A percentile compares a stretch with the other conserved stretches of the same genome.
Evolutionary conservation across 53 echinoderm and acorn worm species (phyloP).

Genomic region (Holothuria leucospilota): DNA sequence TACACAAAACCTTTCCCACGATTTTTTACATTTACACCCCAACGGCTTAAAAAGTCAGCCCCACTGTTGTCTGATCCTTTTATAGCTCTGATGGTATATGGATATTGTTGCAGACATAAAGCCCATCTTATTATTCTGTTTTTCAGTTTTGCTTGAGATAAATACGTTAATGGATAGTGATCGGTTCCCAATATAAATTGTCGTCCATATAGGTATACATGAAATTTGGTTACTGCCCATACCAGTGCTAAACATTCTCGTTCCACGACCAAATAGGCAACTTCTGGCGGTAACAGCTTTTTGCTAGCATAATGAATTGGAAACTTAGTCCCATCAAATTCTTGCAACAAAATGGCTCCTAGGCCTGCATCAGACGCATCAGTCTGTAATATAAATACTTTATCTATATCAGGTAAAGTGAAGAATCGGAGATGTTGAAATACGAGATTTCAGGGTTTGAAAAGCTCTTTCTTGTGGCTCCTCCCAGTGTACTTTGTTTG

Average conservation of each 20-base stretch:
- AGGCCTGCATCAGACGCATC: conserved; percentile 51
- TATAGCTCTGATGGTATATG: conserved; percentile 29
- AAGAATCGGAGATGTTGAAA: conserved; percentile 14
- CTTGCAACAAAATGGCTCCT: conserved; percentile 43
- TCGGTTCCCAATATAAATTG: conserved; percentile 55
- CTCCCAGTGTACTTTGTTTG: too few species aligned
- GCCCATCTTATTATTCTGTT: conserved; percentile 62
- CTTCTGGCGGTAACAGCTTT: conserved; percentile 48
- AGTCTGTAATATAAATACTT: conserved; percentile 9
- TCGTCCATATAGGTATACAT: conserved; percentile 38
- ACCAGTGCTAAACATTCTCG: conserved; percentile 62
- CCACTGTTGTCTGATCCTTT: conserved; percentile 53
- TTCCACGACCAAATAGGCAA: conserved; percentile 49
- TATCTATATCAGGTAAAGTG: conserved; percentile 28
- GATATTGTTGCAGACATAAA: conserved; percentile 45
- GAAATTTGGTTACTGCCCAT: conserved; percentile 53
- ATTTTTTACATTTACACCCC: neutral
- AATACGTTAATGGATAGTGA: conserved; percentile 36
- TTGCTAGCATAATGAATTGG: conserved; percentile 53
- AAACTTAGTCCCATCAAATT: neutral
- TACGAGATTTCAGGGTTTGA: conserved; percentile 13
- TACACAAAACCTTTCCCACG: too few species aligned
- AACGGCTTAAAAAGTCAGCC: conserved; percentile 60
- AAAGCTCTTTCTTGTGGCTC: conserved; percentile 29
- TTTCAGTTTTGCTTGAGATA: conserved; percentile 23